Base-by-base conservation (phyloP, 2,113 vertebrate species). In the Myocastor coypus region DNA sequence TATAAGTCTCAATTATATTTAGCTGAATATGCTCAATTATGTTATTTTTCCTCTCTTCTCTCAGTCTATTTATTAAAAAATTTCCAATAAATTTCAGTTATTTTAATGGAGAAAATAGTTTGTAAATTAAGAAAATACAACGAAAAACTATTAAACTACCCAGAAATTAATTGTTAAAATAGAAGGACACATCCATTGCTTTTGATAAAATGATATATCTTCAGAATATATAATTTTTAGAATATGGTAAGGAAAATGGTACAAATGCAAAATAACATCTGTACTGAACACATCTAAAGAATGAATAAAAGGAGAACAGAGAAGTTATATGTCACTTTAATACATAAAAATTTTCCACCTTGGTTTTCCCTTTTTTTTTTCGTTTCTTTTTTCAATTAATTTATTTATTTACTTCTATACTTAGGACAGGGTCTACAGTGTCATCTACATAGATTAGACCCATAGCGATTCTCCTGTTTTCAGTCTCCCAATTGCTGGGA, bases 81-180 rank as follows among this genome's bases (percentile, higher is more conserved):
- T 75, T 12, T 89, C 50, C 3, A 75, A 46, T 68, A 5, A 71
- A 61, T 71, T 81, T 50, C 24, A 78, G 17, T 66, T n/a, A 57
- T 57, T 86, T 77, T 7, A 22, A 80, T 73, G 50, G 28, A 89
- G 37, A 90, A 95, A 69, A 5, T 55, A 20, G 4, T 50, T 86
- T 87, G 63, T 32, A 71, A 94, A 91, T 90, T 55, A 90, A 24
- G 9, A 96, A 94, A 52, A 59, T 83, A 75, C 17, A 57, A 57
- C 84, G 11, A 32, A n/a, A 94, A 82, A 30, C 82, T 52, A 77
- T 30, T 42, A 73, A 87, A 59, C 13, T 0, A 46, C 17, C 40
- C 93, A 80, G 24, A 85, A 96, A 63, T 9, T 30, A 3, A 83
- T 71, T 52, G 78, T 37, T 24, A 69, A 61, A 89, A 87, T 37